A percentile compares a stretch with the other conserved stretches of the same genome.
Conservation (phyloP, 2,113 vertebrate species). For the Caracal caracal region DNA sequence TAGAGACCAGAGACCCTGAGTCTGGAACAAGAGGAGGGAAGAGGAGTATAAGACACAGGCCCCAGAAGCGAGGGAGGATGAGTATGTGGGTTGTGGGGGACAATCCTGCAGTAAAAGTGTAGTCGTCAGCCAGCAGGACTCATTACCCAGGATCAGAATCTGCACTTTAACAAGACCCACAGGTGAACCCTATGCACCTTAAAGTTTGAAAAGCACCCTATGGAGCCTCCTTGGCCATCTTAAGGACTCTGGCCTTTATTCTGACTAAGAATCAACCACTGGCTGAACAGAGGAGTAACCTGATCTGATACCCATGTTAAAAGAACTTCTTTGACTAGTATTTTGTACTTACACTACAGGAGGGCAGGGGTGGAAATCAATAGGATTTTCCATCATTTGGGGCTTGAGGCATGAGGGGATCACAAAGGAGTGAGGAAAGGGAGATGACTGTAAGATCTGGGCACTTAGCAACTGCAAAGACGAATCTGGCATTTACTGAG, state of each 20-base stretch:
- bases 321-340: not conserved
- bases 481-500: not conserved
- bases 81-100: not conserved
- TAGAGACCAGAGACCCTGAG: not conserved
- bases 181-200: not conserved
- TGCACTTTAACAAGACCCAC: not conserved
- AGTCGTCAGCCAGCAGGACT: not conserved
- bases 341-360: not conserved
- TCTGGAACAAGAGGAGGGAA: not conserved
- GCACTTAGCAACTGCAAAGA: not conserved
- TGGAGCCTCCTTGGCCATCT: no score
- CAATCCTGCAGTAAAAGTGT: not conserved
- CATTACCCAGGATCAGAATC: not conserved
- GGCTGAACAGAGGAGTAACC: not conserved
- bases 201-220: not conserved
- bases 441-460: not conserved
- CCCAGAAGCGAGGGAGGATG: no score
- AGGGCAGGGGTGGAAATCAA: not conserved
- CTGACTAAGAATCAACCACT: not conserved
- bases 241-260: not conserved
- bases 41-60: no score
- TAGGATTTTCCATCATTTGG: not conserved
- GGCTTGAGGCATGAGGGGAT: not conserved
- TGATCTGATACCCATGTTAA: not conserved
- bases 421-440: not conserved